A percentile compares a stretch with the other conserved stretches of the same genome.
These are phyloP conservation scores for Electrona antarctica DNA, from an alignment of 2,113 vertebrate species.

Conservation along the genomic window DNA sequence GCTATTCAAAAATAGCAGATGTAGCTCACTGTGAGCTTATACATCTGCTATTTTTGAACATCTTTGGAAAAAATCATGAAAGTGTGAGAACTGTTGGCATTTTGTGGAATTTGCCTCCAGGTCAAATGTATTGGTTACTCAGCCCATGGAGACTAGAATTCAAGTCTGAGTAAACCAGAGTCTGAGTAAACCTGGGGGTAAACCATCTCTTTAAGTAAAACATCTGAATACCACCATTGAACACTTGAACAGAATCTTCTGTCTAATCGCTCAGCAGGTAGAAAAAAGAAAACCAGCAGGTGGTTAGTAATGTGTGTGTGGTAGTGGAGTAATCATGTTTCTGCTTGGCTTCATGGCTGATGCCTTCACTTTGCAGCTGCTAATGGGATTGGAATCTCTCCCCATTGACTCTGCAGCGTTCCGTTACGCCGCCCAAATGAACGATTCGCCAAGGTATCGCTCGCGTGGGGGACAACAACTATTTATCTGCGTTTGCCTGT, in stretches of 20 bases:
- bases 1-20: too few species aligned
- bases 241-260: constrained; percentile 24
- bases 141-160: too few species aligned
- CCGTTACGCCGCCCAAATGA: constrained; percentile 63
- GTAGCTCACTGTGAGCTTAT: too few species aligned
- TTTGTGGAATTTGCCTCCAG: too few species aligned
- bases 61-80: too few species aligned
- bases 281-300: constrained; percentile 16
- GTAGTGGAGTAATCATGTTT: constrained; percentile 64
- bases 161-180: too few species aligned
- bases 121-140: too few species aligned
- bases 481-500: constrained; percentile 50
- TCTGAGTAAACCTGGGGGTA: too few species aligned
- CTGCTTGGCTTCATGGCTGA: constrained; percentile 67
- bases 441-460: constrained; percentile 33
- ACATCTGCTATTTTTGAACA: too few species aligned
- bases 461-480: constrained; percentile 32
- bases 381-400: constrained; percentile 65
- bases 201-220: too few species aligned
- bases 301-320: constrained; percentile 50
- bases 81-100: too few species aligned
- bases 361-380: constrained; percentile 60
- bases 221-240: constrained; percentile 24
- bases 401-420: constrained; percentile 54
- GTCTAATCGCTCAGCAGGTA: constrained; percentile 62